Percentiles rank a stretch among this genome's conserved stretches.
phyloP scores from a whole-genome alignment of 2,113 vertebrate genomes.

The Grammomys dolichurus region DNA sequence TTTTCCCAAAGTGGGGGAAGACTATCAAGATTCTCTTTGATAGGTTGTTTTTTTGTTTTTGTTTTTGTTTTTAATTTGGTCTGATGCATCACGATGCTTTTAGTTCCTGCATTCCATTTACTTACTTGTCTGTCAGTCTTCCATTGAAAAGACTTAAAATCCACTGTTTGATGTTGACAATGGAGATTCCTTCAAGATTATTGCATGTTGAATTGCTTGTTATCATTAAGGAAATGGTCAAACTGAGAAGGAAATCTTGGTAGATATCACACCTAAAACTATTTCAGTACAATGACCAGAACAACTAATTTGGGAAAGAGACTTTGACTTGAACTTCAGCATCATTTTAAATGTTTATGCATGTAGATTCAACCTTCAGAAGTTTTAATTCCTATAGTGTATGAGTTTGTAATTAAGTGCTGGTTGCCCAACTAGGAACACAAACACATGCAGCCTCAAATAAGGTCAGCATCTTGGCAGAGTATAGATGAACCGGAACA shows the following conservation, averaged over 20 bases:
- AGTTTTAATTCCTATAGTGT: conserved; percentile 17
- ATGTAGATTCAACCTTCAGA: background rate
- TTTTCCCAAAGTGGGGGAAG: background rate
- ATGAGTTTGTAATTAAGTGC: background rate
- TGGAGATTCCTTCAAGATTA: background rate
- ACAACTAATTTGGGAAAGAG: background rate
- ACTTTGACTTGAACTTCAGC: background rate
- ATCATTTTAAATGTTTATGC: background rate
- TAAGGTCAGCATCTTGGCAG: background rate
- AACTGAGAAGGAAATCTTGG: background rate
- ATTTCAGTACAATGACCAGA: background rate
- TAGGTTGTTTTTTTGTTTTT: no score
- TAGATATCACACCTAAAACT: background rate
- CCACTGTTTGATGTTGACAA: background rate
- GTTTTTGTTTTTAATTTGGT: background rate
- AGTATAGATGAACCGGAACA: background rate
- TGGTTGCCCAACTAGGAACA: background rate
- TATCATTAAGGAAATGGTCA: background rate
- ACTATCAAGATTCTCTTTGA: background rate
- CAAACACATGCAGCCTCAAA: background rate
- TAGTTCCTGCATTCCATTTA: background rate
- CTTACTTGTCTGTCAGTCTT: background rate
- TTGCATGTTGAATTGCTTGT: background rate
- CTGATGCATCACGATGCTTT: background rate
- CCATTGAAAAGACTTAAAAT: background rate